phyloP scores from a whole-genome alignment of 2,797 vertebrate genomes.

The Buphagus erythrorhynchus region DNA sequence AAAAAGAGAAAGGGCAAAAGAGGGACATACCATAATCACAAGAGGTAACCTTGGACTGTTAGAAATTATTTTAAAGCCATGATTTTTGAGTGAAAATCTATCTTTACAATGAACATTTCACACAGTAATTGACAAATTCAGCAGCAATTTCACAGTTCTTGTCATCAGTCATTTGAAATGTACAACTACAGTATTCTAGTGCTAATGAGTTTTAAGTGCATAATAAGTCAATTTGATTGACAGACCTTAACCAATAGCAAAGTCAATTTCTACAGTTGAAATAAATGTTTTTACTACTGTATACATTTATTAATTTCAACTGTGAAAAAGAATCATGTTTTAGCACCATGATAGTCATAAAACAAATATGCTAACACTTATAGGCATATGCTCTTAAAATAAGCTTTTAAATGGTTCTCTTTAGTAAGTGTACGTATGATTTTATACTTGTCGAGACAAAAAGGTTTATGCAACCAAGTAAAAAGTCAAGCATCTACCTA shows the following conservation, averaged over 20 bases:
- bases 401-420: neutral
- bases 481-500: neutral
- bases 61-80: neutral
- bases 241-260: neutral
- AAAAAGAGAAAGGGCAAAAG: neutral
- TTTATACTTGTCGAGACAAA: neutral
- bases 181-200: neutral
- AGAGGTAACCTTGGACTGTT: neutral
- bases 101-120: neutral
- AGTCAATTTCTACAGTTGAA: constrained; percentile 17
- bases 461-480: neutral
- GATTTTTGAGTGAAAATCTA: constrained; percentile 10
- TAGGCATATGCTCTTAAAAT: neutral
- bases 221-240: constrained; percentile 48
- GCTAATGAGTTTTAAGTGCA: constrained; percentile 38
- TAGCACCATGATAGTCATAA: neutral
- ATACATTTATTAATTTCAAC: neutral
- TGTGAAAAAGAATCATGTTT: neutral
- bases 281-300: neutral
- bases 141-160: constrained; percentile 11
- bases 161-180: constrained; percentile 36
- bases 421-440: neutral
- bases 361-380: neutral
- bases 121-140: constrained; percentile 35
- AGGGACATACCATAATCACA: neutral